Base-by-base conservation (phyloP, 1,140 invertebrate genomes). In the Conus betulinus region DNA sequence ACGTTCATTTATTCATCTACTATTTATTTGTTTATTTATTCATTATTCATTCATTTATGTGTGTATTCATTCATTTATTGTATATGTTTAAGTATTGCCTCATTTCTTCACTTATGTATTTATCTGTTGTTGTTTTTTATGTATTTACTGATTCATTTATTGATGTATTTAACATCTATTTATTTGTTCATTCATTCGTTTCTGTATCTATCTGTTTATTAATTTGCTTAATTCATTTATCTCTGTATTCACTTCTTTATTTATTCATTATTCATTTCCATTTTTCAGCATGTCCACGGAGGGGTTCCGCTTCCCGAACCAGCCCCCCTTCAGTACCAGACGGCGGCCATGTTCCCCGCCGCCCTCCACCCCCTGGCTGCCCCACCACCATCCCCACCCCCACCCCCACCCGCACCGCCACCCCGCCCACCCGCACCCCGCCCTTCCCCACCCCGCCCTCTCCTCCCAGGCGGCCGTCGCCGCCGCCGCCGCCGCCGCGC, bases 381-480 rank as follows among this genome's bases (percentile, higher is more conserved):
- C 20, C n/a, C 82, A 60, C n/a, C 82, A 84, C 82, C 82, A 84
- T 55, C 81, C 81, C 53, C 81, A 83, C 51, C 82, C 82, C 53
- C 53, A 84, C 55, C 55, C 82, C 23, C 82, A 84, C 82, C 57
- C 78, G 7, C 82, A 52, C 82, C 23, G 8, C 55, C 23, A 23
- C 20, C 81, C 39, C 11, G 81, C 51, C 52, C 67, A 5, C 67
- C 67, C 57, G 8, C 82, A 84, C 55, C 82, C 25, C 55, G 23
- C 82, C 27, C 82, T n/a, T n/a, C n/a, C n/a, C n/a, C n/a, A n/a
- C n/a, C n/a, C 25, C 55, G 10, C 78, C 78, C 8, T 13, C 55
- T 17, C 82, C 82, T 39, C 82, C 82, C 82, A 84, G 57, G n/a
- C 55, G 3, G 51, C 81, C 52, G 25, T 51, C 5, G 39, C 78